A percentile compares a stretch with the other conserved stretches of the same genome.
phyloP scores from a whole-genome alignment of 2,797 vertebrate genomes.

The Etheostoma perlongum region DNA sequence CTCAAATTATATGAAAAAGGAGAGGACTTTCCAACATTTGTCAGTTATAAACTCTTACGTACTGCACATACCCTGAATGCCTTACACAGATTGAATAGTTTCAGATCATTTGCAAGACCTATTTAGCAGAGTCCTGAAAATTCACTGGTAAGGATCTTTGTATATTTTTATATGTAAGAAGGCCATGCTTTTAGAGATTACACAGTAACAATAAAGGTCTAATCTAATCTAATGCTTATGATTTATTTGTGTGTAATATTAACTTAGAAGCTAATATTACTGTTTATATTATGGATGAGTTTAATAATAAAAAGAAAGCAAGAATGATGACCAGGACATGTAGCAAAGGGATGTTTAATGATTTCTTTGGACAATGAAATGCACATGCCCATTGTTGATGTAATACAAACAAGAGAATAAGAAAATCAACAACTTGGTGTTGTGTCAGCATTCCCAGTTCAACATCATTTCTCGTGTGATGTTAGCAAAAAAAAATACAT shows the following conservation, averaged over 20 bases:
- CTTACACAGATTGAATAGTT: conserved; percentile 59
- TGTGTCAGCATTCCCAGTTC: conserved; percentile 78
- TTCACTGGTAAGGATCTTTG: conserved; percentile 62
- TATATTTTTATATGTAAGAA: conserved; percentile 69
- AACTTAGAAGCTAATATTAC: conserved; percentile 78
- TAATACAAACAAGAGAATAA: conserved; percentile 78
- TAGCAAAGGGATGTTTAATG: conserved; percentile 87
- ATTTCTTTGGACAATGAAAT: conserved; percentile 85
- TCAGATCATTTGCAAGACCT: conserved; percentile 62
- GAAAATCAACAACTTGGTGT: conserved; percentile 70
- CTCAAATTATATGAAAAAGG: conserved; percentile 53
- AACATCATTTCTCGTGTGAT: conserved; percentile 60
- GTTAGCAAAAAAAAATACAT: conserved; percentile 24
- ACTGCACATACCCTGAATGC: conserved; percentile 76
- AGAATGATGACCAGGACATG: conserved; percentile 83
- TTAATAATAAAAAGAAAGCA: conserved; percentile 53
- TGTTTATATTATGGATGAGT: conserved; percentile 60
- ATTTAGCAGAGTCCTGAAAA: conserved; percentile 65
- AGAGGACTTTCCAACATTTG: conserved; percentile 57
- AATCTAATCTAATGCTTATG: conserved; percentile 57
- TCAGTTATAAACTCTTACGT: conserved; percentile 59
- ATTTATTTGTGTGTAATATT: conserved; percentile 71
- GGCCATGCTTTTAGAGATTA: conserved; percentile 75
- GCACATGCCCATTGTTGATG: conserved; percentile 82
- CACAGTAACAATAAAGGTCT: conserved; percentile 63